Base-by-base conservation (phyloP, 2,113 vertebrate species). In the Mionectes macconnelli region DNA sequence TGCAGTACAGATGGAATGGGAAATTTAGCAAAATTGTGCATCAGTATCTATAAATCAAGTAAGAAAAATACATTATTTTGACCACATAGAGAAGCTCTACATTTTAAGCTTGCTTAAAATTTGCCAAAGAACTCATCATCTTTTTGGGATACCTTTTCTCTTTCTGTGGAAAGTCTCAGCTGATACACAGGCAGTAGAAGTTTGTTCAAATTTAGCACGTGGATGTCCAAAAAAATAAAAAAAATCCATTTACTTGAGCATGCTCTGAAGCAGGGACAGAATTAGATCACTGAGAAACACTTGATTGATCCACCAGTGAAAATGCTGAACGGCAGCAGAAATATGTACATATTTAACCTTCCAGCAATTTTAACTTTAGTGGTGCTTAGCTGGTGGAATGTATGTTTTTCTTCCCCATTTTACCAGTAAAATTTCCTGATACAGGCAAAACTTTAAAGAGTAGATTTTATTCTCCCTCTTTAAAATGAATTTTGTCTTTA, bases 291-390 rank as follows among this genome's bases (percentile, higher is more conserved):
- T 53, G 37, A 87, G 57, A 67, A 92, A 68, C 28, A 42, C 37
- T 91, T 91, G 91, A 90, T 84, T 94, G 94, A 94, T 92, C 60
- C 83, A 90, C 50, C 79, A 74, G 68, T 63, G 90, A 84, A 96
- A 94, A 75, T 87, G 72, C 85, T 74, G 79, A 83, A 94, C 92
- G 79, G 15, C 75, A 92, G 88, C 68, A 90, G 85, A 92, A 92
- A 52, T 63, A 90, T 27, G 63, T 80, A 45, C 18, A 67, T 63
- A 64, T 92, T 88, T 88, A 93, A 86, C 47, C 17, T 92, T n/a
- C 24, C 15, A 83, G 59, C 42, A 90, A 14, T 91, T 96, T 87
- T 67, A 44, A 90, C 17, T 93, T 74, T 25, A 52, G 74, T 73
- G 39, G 10, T 8, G 40, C 42, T 76, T 64, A 79, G 70, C 40